Evolutionary conservation across 2,797 vertebrate species (phyloP), one percentile per base, ranked within the genome.

Genomic region (Melanotaenia maccullochi): DNA sequence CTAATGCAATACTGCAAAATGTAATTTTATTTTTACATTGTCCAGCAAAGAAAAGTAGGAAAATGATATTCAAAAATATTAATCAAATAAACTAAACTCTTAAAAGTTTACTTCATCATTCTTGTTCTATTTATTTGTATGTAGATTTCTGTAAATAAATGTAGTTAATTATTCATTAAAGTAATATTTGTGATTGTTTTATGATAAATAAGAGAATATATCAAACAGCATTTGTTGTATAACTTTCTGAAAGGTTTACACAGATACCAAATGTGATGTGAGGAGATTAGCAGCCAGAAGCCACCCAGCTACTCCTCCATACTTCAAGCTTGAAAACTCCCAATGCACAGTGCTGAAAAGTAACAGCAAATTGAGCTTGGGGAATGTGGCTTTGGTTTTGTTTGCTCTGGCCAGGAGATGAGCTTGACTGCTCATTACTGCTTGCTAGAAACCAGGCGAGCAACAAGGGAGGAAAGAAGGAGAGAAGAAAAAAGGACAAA

Each of bases 311-410:
- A 85, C 87, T 93, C 84, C 86, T 90, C 85, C 84, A 90, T 87
- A 90, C 89, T 90, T 89, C 78, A 89, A 79, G 89, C 81, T 87
- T 89, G 92, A 95, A 91, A 87, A 89, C 77, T 93, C 91, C 91
- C 92, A 94, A 93, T 93, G 90, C 94, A 90, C 91, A 94, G 89
- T 93, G 90, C 92, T 92, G 88, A 93, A 85, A 93, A 90, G 89
- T 94, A 95, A 95, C 94, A 95, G 94, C 92, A 94, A 94, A 95
- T 94, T 95, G 93, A 95, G 94, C 92, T 94, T 47, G 89, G 93
- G 93, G 93, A 95, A 95, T 95, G 95, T 92, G 91, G 90, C 85
- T 93, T 88, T 87, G 85, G 89, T 93, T 95, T 94, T 95, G 93
- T 95, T 95, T 95, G 92, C 90, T 93, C 92, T 95, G 93, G 93